These are phyloP conservation scores for Lasioglossum zephyrum DNA, from an alignment of 2,888 invertebrate species.

Conservation along the genomic window DNA sequence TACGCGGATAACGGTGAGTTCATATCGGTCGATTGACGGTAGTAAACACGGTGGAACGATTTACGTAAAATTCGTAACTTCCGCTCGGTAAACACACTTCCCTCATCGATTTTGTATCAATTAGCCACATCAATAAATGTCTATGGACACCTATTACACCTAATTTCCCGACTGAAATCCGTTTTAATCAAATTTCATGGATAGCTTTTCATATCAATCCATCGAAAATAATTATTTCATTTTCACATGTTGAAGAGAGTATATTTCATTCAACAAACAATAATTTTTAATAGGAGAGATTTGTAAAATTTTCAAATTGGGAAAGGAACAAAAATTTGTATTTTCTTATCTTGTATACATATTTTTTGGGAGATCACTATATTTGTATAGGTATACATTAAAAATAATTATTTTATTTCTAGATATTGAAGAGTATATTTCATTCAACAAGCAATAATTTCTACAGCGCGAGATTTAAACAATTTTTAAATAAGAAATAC, in stretches of 20 bases:
- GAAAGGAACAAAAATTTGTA: neutral
- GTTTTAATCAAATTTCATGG: neutral
- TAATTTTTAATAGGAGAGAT: neutral
- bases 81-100: constrained; percentile 61
- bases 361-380: no score
- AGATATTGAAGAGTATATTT: neutral
- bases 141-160: neutral
- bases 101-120: constrained; percentile 53
- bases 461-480: neutral
- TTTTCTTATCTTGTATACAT: neutral
- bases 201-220: neutral
- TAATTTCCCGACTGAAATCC: neutral
- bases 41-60: constrained; percentile 67
- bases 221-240: neutral
- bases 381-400: no score
- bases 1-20: constrained; percentile 58
- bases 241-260: neutral
- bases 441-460: neutral
- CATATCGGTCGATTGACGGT: constrained; percentile 39
- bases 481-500: neutral
- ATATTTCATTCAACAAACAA: neutral
- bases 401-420: neutral
- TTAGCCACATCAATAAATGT: constrained; percentile 34
- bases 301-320: neutral
- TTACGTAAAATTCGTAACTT: constrained; percentile 66